Conservation (phyloP, 2,888 invertebrate genomes). For the Mesochorus sp. region DNA sequence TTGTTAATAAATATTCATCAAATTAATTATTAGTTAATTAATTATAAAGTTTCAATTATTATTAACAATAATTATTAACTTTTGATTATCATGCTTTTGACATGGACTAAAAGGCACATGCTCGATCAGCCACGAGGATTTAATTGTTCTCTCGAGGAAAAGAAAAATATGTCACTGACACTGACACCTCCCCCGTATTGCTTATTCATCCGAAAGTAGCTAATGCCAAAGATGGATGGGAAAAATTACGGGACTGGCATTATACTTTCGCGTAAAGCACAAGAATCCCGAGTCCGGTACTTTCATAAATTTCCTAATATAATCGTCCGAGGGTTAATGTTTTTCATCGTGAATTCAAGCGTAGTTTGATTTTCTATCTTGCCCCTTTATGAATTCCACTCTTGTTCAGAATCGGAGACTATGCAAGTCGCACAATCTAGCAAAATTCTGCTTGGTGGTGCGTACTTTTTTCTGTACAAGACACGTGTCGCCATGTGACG, state of each 20-base stretch:
- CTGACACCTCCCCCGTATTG: constrained; percentile 40
- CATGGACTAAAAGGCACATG: constrained; percentile 17
- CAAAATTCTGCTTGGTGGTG: constrained; percentile 29
- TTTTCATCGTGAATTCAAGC: constrained; percentile 18
- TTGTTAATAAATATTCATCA: no score
- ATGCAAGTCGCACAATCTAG: constrained; percentile 9
- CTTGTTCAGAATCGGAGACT: constrained; percentile 18
- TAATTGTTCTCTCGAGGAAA: constrained; percentile 3
- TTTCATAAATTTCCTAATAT: neutral
- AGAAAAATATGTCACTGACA: constrained; percentile 33
- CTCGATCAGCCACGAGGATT: constrained; percentile 41
- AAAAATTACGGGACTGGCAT: neutral
- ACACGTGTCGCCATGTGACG: constrained; percentile 60
- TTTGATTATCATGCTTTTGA: constrained; percentile 20
- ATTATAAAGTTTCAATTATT: neutral
- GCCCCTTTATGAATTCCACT: constrained; percentile 44
- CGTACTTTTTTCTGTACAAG: constrained; percentile 47
- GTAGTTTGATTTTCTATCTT: constrained; percentile 6
- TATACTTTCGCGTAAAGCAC: neutral
- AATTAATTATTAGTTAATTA: neutral
- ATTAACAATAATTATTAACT: neutral
- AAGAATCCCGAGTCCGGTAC: no score
- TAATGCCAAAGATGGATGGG: constrained; percentile 13
- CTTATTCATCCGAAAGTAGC: constrained; percentile 5
- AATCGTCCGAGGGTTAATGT: constrained; percentile 1